Base-by-base conservation (phyloP, 2,888 invertebrate genomes). In the Polymixis flavicincta region DNA sequence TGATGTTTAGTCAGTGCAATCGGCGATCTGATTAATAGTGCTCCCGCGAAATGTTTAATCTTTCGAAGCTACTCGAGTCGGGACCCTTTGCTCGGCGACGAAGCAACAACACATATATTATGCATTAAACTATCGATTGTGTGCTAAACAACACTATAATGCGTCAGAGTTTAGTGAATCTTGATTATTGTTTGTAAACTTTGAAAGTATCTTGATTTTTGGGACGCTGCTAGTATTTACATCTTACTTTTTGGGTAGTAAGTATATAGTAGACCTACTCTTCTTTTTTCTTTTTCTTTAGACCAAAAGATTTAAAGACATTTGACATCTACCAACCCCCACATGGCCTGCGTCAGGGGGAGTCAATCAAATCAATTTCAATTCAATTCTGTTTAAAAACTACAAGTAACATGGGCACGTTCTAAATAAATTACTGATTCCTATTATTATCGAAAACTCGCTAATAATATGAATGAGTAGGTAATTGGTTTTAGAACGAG, bases 1-100 rank as follows among this genome's bases (percentile, higher is more conserved):
- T 86, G 90, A 91, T 95, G 94, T 95, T 95, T 95, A 95, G 95
- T 94, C 93, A 94, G 94, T 95, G 96, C 96, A 96, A 96, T 96
- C 96, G 95, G 93, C 96, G 94, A 96, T 96, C 96, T 96, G 96
- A 96, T 96, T 96, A 96, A 96, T 96, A 96, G 96, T 94, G 92
- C 90, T 94, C 91, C 91, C 92, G 94, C 92, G 94, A 95, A 95
- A 96, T 96, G 96, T 96, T 96, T 96, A 96, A 96, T 96, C 96
- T 95, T 95, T 92, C 90, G 90, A 89, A 91, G 94, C 93, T 93
- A 94, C 93, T 82, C 74, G 90, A 77, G 78, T 14, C 17, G 78
- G 86, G 90, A 90, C 94, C 93, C 93, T 92, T 83, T 82, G 82
- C 80, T 74, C 76, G 83, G 67, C 74, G 77, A 80, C 77, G 71